phyloP scores from a whole-genome alignment of 2,113 vertebrate species.

The Pheucticus melanocephalus region DNA sequence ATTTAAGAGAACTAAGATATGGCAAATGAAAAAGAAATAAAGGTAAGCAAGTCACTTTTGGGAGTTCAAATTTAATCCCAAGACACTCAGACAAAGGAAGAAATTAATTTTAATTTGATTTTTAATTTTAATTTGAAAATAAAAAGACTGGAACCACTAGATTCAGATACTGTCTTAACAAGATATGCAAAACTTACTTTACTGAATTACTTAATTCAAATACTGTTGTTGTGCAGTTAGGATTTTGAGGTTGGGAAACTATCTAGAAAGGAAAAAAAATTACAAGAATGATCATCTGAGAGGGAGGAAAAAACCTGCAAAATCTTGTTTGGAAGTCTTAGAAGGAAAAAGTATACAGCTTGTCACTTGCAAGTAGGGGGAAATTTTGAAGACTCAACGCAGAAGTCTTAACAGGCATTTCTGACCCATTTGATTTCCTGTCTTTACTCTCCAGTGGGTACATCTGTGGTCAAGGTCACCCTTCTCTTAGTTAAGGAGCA shows the following conservation, averaged over 20 bases:
- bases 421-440: neutral
- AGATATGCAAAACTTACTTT: neutral
- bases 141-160: neutral
- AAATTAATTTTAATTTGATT: neutral
- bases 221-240: neutral
- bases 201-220: neutral
- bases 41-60: neutral
- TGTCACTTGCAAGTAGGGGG: neutral
- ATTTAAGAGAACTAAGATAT: neutral
- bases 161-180: neutral
- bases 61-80: neutral
- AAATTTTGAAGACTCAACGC: neutral
- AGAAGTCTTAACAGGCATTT: neutral
- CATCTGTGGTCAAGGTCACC: constrained; percentile 25
- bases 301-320: neutral
- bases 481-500: neutral
- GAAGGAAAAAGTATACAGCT: neutral
- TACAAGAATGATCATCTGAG: neutral
- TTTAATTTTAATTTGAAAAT: neutral
- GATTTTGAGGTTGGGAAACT: neutral
- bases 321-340: neutral
- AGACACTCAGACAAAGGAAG: neutral
- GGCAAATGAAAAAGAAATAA: neutral
- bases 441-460: neutral
- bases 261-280: neutral